Base-by-base conservation (phyloP, 2,113 vertebrate genomes). In the Cynocephalus volans region DNA sequence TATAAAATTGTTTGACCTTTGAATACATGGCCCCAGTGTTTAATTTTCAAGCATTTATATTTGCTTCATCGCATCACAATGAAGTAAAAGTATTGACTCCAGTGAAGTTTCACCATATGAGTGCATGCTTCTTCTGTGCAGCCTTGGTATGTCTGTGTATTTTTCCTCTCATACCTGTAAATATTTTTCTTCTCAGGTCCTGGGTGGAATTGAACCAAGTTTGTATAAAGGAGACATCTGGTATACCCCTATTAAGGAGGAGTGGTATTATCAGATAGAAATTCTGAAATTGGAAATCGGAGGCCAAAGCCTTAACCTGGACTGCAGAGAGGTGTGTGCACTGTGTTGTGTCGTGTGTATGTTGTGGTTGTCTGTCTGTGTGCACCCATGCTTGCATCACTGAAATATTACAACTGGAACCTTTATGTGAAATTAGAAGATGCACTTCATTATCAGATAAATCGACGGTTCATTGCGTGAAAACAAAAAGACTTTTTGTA, bases 261-360 rank as follows among this genome's bases (percentile, higher is more conserved):
- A 99, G 96, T 99, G 99, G 99, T 99, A 99, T 97, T 99, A 99
- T 96, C 99, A 99, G 95, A 99, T 99, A 77, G 99, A 99, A 98
- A 99, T 99, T 87, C 98, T 99, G 95, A 99, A 99, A 67, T 97
- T 99, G 98, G 99, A 99, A 96, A 99, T 99, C 0, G 99, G 99
- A 58, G 98, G 99, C 58, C 99, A 99, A 93, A 99, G 99, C 93
- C 98, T 99, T 0, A 98, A 99, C 26, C 93, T 99, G 98, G 99
- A 99, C 98, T 99, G 99, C 98, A 99, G 97, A 98, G 99, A 99
- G 99, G 99, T 99, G 99, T 8, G 83, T 90, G 4, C 10, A 0
- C 36, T 75, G 19, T 48, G 48, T 41, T 41, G 41, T 41, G 41
- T 41, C 41, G 41, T 41, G 8, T 93, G 26, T 31, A 23, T 67